Conservation (phyloP, 2,797 vertebrate genomes). For the Cirrhinus mrigala region DNA sequence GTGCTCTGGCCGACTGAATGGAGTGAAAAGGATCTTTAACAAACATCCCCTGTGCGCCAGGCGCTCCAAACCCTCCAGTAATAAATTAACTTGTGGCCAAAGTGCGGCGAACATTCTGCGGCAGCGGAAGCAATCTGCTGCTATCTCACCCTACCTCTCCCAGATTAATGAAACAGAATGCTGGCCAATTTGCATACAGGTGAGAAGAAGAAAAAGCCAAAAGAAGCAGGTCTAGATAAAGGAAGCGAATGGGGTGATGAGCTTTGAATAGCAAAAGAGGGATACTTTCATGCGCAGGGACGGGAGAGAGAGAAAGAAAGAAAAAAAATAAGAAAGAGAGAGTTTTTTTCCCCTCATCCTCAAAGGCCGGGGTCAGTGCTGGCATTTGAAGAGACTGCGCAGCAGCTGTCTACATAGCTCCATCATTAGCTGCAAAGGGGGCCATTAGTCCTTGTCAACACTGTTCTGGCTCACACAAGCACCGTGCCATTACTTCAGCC, state of each 20-base stretch:
- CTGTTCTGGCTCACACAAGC: constrained; percentile 40
- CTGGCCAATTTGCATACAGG: constrained; percentile 79
- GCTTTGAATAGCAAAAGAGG: constrained; percentile 60
- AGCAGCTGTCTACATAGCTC: constrained; percentile 67
- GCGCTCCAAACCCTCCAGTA: constrained; percentile 69
- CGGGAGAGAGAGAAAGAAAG: constrained; percentile 38
- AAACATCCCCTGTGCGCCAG: constrained; percentile 64
- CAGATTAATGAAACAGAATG: constrained; percentile 71
- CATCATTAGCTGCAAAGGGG: constrained; percentile 61
- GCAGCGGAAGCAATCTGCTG: constrained; percentile 63
- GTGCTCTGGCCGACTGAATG: constrained; percentile 52
- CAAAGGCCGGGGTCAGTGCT: constrained; percentile 66
- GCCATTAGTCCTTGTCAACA: constrained; percentile 61
- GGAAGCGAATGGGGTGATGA: constrained; percentile 60
- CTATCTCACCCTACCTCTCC: constrained; percentile 66
- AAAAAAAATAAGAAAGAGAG: constrained; percentile 45
- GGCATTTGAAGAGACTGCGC: constrained; percentile 69
- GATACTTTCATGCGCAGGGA: constrained; percentile 55
- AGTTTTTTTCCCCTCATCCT: constrained; percentile 52
- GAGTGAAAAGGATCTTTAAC: constrained; percentile 66
- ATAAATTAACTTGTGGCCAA: constrained; percentile 81
- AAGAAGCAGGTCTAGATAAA: constrained; percentile 60
- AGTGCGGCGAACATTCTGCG: constrained; percentile 77
- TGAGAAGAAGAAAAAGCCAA: constrained; percentile 67
- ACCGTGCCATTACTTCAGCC: neutral